A percentile compares a stretch with the other conserved stretches of the same genome.
These are phyloP conservation scores for Sialis lutaria DNA, from an alignment of 2,888 invertebrate genomes.

Conservation along the genomic window DNA sequence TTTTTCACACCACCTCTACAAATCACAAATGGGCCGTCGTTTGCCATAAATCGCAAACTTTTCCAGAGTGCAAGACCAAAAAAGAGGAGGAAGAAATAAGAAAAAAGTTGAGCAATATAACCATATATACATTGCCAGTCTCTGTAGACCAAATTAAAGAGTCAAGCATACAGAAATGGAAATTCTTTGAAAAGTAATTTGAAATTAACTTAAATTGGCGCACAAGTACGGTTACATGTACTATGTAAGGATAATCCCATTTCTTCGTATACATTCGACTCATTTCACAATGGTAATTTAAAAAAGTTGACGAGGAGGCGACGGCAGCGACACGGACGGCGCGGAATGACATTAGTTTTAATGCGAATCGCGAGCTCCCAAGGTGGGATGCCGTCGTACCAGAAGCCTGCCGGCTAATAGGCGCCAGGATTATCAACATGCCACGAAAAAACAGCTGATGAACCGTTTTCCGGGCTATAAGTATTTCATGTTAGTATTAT, in stretches of 20 bases:
- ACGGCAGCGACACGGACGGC: neutral
- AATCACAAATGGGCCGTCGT: neutral
- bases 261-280: constrained; percentile 5
- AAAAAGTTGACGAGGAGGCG: constrained; percentile 9
- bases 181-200: constrained; percentile 24
- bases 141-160: constrained; percentile 5
- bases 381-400: neutral
- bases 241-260: neutral
- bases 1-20: neutral
- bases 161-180: constrained; percentile 16
- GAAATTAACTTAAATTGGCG: constrained; percentile 20
- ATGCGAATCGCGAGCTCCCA: neutral
- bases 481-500: no score
- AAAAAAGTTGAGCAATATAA: neutral
- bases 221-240: constrained; percentile 2
- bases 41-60: neutral
- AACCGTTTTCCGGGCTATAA: no score
- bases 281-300: constrained; percentile 14
- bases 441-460: no score
- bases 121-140: constrained; percentile 9
- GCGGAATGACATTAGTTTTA: neutral
- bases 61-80: neutral
- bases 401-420: no score
- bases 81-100: neutral
- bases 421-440: no score